Evolutionary conservation across 2,888 invertebrate genomes (phyloP).

Genomic region (Chesias legatella): DNA sequence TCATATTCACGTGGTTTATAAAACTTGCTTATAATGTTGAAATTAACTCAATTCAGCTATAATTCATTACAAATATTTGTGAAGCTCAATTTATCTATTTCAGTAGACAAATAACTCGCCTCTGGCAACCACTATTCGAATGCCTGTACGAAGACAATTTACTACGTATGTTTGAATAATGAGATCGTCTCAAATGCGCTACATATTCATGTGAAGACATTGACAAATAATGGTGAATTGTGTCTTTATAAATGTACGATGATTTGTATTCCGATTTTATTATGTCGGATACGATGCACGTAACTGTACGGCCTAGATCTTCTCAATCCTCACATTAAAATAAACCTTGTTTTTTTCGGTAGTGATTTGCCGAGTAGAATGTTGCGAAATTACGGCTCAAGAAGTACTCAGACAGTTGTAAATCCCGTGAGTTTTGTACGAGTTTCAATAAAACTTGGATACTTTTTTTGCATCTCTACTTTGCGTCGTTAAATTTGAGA

Average conservation of each 20-base stretch:
- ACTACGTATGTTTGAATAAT: slow-evolving; percentile 11
- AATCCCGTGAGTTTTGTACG: slow-evolving; percentile 18
- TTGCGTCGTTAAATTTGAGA: slow-evolving; percentile 13
- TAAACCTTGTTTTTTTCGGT: slow-evolving; percentile 20
- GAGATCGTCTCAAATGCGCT: slow-evolving; percentile 10
- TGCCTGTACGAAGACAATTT: slow-evolving; percentile 1
- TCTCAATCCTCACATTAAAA: slow-evolving; percentile 20
- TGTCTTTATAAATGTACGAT: slow-evolving; percentile 26
- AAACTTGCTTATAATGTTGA: too few species aligned
- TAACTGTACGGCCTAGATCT: slow-evolving; percentile 26
- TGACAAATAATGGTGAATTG: slow-evolving; percentile 27
- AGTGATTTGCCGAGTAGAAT: slow-evolving; percentile 23
- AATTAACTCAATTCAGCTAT: too few species aligned
- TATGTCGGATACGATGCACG: slow-evolving; percentile 25
- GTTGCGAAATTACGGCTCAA: slow-evolving; percentile 23
- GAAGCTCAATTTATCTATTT: neutral
- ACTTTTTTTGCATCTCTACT: slow-evolving; percentile 18
- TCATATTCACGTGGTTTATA: too few species aligned
- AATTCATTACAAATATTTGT: too few species aligned
- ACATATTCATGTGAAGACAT: slow-evolving; percentile 27
- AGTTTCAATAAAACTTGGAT: slow-evolving; percentile 8
- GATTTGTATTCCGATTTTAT: slow-evolving; percentile 23
- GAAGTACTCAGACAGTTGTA: slow-evolving; percentile 25
- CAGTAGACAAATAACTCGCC: slow-evolving; percentile 1
- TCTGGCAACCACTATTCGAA: slow-evolving; percentile 10